Percentiles rank a stretch among this genome's conserved stretches.
These are phyloP conservation scores for Urocyon cinereoargenteus DNA, from an alignment of 2,797 vertebrate genomes.

Conservation along the genomic window DNA sequence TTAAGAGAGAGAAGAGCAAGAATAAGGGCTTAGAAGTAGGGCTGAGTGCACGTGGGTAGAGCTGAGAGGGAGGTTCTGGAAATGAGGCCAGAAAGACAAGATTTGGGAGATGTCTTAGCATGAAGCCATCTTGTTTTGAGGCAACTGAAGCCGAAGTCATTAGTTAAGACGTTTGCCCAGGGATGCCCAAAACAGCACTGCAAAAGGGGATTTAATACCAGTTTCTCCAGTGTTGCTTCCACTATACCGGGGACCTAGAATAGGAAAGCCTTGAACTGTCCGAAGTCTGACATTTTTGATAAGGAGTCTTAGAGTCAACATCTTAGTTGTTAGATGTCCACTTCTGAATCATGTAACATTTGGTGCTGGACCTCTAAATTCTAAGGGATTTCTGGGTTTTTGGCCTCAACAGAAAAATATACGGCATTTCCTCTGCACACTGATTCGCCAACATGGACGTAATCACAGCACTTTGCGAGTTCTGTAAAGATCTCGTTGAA, in stretches of 20 bases:
- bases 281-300: background rate
- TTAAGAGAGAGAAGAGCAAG: background rate
- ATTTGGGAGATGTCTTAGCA: background rate
- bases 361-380: background rate
- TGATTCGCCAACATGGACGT: no score
- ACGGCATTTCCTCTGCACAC: background rate
- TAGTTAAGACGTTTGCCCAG: background rate
- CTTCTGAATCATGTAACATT: background rate
- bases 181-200: background rate
- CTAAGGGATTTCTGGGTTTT: background rate
- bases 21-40: background rate
- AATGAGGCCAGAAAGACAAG: background rate
- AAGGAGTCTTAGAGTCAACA: background rate
- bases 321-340: background rate
- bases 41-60: no score
- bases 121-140: background rate
- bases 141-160: background rate
- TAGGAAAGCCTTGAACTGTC: background rate
- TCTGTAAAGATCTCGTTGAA: background rate
- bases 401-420: background rate
- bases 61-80: background rate
- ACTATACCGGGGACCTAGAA: background rate
- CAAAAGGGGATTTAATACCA: background rate
- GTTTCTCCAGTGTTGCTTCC: background rate
- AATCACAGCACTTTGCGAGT: rapidly evolving